Base-by-base conservation (phyloP, 2,888 invertebrate species). In the Netelia inedita region DNA sequence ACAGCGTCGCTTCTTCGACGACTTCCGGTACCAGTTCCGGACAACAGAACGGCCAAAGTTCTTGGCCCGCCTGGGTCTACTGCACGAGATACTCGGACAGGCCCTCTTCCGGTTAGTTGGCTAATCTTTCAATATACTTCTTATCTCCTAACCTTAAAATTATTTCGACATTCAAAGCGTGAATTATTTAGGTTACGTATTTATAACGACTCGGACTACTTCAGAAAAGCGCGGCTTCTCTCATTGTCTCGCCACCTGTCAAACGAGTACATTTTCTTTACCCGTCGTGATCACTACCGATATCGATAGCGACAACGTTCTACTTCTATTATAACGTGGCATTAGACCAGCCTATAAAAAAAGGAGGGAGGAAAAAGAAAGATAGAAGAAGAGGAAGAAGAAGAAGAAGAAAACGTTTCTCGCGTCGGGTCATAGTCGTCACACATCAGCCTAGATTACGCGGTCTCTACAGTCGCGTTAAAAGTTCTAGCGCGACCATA, bases 31-130 rank as follows among this genome's bases (percentile, higher is more conserved):
- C 87, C 43, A 85, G 85, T 84, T n/a, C 79, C 84, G 23, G 89
- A 87, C 91, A 87, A 19, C 89, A 89, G 55, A 88, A 87, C 19
- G 80, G 73, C 0, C 35, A 1, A 94, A 94, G 65, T 53, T 94
- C 97, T 91, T 98, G 98, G 98, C 99, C 99, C 0, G 99, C 99
- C 43, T 99, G 99, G 99, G 98, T 99, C 65, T 99, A 98, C 94
- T 99, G 99, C 94, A 99, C 99, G 8, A 95, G 99, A 92, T 99
- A 99, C 94, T 97, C 97, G 90, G 98, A 98, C 94, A 95, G 98
- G 91, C 98, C 98, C 5, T 83, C 83, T 80, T 83, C 83, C 75
- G 83, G 85, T 85, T 61, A 82, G 85, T 84, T 82, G 46, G 28
- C 43, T 23, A 53, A 21, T 68, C 73, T 66, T 28, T 28, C 14